Conservation (phyloP, 1,140 invertebrate species). For the Sminthurinus signatus region DNA sequence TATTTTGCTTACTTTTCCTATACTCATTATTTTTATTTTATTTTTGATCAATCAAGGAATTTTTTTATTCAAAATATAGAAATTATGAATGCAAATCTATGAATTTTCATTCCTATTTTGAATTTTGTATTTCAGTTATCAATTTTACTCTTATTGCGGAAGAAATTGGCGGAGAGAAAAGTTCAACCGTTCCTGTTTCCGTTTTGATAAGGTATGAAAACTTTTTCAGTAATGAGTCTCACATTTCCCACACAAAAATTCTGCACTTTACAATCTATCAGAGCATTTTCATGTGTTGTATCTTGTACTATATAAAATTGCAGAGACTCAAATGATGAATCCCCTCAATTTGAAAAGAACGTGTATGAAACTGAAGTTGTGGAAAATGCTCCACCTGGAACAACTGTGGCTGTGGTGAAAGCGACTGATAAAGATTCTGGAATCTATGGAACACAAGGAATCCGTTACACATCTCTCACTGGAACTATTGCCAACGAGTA, state of each 20-base stretch:
- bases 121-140: conserved; percentile 56
- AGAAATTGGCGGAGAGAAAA: conserved; percentile 61
- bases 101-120: conserved; percentile 3
- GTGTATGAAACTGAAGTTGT: conserved; percentile 44
- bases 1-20: too few species aligned
- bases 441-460: conserved; percentile 73
- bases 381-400: conserved; percentile 77
- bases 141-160: conserved; percentile 80
- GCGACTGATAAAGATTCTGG: conserved; percentile 79
- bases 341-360: conserved; percentile 30
- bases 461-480: conserved; percentile 75
- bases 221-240: neutral
- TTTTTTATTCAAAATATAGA: too few species aligned
- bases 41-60: too few species aligned
- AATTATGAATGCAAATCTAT: neutral
- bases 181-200: conserved; percentile 73
- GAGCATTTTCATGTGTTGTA: too few species aligned
- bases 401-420: conserved; percentile 72
- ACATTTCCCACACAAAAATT: too few species aligned
- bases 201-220: conserved; percentile 59
- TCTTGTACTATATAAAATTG: too few species aligned
- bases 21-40: too few species aligned
- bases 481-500: conserved; percentile 76
- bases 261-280: too few species aligned
- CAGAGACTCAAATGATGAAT: conserved; percentile 14